These are phyloP conservation scores for Brachionus koreanus DNA, from an alignment of 1,140 invertebrate genomes.

Conservation along the genomic window DNA sequence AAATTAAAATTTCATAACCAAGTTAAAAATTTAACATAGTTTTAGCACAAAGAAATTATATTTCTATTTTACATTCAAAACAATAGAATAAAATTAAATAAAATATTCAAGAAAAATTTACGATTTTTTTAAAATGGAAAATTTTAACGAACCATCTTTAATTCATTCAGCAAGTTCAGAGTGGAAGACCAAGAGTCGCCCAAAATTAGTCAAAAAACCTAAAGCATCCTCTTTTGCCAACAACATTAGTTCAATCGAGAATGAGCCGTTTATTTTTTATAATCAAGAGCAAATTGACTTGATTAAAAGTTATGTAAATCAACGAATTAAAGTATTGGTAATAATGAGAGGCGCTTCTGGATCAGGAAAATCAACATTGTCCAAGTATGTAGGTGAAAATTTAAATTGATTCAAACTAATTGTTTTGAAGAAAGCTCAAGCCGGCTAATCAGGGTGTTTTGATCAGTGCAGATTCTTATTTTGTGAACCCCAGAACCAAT, in stretches of 20 bases:
- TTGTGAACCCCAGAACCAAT: neutral
- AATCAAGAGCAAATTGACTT: neutral
- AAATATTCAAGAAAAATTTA: constrained; percentile 6
- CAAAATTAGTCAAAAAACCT: neutral
- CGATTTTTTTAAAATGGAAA: neutral
- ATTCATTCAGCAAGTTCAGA: neutral
- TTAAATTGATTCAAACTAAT: neutral
- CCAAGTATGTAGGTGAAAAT: neutral
- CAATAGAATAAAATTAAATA: neutral
- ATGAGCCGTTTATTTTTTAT: neutral
- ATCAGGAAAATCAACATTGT: constrained; percentile 43
- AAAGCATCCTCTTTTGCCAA: neutral
- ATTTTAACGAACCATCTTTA: neutral
- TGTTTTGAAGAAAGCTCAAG: neutral
- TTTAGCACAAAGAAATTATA: neutral
- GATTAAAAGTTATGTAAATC: neutral
- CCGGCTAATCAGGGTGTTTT: neutral
- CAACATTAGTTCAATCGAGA: neutral
- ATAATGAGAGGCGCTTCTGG: constrained; percentile 36
- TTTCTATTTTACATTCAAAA: neutral
- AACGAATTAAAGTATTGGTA: neutral
- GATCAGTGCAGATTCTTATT: constrained; percentile 11
- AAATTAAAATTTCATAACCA: neutral
- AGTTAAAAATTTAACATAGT: constrained; percentile 10
- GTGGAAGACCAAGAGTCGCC: neutral